Base-by-base conservation (phyloP, 2,888 invertebrate species). In the Salpingus planirostris region DNA sequence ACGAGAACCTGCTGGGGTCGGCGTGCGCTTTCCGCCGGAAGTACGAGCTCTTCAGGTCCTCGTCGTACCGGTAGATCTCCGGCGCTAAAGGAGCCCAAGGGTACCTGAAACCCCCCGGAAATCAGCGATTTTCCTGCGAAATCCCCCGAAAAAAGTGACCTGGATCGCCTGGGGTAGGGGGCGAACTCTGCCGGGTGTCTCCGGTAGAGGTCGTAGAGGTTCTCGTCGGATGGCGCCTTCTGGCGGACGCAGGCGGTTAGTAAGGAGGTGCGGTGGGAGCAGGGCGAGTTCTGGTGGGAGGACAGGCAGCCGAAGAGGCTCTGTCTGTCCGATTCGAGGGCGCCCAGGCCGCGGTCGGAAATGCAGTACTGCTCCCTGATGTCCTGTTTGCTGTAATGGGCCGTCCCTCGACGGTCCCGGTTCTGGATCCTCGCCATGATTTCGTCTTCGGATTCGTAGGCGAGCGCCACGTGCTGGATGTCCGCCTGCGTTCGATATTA, bases 291-390 rank as follows among this genome's bases (percentile, higher is more conserved):
- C 60, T 79, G 76, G 56, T 79, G 77, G 56, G 75, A 72, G 57
- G 88, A 87, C 52, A 90, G 73, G 62, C 90, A 91, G 49, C 90
- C 88, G 65, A 90, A 88, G 62, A 89, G 80, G 53, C 83, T 72
- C 54, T 66, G 43, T 56, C 66, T 64, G 59, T 52, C 67, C n/a
- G 53, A 69, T 54, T 89, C 88, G 55, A 90, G 74, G 51, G 82
- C 77, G 59, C 85, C 84, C 63, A 91, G 68, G 65, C 90, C 89
- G 59, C 89, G 80, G 67, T 84, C 86, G 61, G 83, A 90, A 68
- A 92, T 87, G 70, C 91, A 92, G 70, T 92, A 92, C 68, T 91
- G 91, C 61, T 92, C 91, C 50, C 87, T 76, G 64, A 92, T 90
- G 69, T 87, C 87, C 68, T 86, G 74, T 58, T 89, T 84, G 39